These are phyloP conservation scores for Eupristina koningsbergeri DNA, from an alignment of 1,140 invertebrate genomes.

Conservation along the genomic window DNA sequence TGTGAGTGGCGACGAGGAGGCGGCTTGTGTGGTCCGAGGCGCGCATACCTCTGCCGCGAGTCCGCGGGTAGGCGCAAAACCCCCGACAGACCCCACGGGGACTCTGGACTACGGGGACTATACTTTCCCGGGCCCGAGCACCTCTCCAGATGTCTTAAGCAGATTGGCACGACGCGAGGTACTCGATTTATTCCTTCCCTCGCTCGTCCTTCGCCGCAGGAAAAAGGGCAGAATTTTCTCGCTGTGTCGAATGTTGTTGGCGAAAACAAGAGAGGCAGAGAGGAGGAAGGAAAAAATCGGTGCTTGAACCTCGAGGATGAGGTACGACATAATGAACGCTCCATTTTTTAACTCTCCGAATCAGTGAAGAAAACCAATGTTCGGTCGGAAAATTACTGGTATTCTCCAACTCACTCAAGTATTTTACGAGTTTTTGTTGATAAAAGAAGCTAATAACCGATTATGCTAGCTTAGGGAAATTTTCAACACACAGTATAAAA, in stretches of 20 bases:
- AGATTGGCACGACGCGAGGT: slow-evolving; percentile 46
- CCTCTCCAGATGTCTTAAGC: slow-evolving; percentile 50
- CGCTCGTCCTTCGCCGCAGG: not conserved
- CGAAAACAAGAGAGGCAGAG: no score
- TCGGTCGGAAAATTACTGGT: not conserved
- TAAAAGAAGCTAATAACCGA: not conserved
- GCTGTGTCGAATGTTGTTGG: not conserved
- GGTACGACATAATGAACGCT: no score
- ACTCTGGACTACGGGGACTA: slow-evolving; percentile 38
- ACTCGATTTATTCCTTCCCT: not conserved
- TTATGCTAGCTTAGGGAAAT: not conserved
- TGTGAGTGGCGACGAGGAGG: slow-evolving; percentile 51
- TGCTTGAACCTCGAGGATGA: no score
- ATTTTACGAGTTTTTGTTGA: not conserved
- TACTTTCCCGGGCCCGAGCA: slow-evolving; percentile 30
- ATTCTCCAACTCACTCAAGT: not conserved
- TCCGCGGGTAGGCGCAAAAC: slow-evolving; percentile 45
- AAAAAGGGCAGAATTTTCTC: not conserved
- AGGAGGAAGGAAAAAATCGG: no score
- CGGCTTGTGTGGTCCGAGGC: slow-evolving; percentile 60
- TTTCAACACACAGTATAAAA: no score
- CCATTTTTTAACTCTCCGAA: no score
- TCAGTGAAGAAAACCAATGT: no score
- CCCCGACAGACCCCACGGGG: slow-evolving; percentile 20
- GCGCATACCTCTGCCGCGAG: slow-evolving; percentile 53